Conservation (phyloP, 1,140 invertebrate species). For the Uloborus diversus region DNA sequence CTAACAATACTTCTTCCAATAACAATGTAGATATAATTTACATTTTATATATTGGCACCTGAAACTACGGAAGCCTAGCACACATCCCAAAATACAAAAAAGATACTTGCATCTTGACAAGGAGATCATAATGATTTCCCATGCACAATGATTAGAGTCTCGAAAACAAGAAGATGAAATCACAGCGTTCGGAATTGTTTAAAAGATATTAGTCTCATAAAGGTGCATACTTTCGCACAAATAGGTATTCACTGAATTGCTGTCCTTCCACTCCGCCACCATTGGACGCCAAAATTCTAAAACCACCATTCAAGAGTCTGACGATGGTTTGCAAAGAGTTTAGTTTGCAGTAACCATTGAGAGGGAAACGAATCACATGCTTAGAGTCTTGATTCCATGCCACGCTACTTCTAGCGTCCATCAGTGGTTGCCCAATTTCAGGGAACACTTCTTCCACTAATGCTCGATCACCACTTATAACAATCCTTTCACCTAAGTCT, state of each 20-base stretch:
- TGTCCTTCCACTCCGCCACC: conserved; percentile 90
- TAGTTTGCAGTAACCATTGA: conserved; percentile 92
- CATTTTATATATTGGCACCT: conserved; percentile 45
- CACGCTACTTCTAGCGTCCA: conserved; percentile 81
- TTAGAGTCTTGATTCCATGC: conserved; percentile 84
- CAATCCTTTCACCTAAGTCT: conserved; percentile 76
- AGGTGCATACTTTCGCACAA: conserved; percentile 72
- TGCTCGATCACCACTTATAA: conserved; percentile 66
- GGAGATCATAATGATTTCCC: no score
- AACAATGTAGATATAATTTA: conserved; percentile 39
- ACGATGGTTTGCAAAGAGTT: conserved; percentile 91
- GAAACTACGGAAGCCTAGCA: neutral
- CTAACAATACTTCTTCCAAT: neutral
- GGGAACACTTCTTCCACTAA: conserved; percentile 77
- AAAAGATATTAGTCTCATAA: conserved; percentile 19
- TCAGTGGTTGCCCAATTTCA: conserved; percentile 83
- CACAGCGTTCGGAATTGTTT: neutral
- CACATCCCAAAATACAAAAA: neutral
- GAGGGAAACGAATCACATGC: conserved; percentile 87
- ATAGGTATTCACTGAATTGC: conserved; percentile 92
- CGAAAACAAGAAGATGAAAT: neutral
- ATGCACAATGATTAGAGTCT: no score
- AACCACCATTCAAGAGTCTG: conserved; percentile 84
- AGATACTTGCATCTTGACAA: neutral
- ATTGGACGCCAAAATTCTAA: conserved; percentile 82